These are phyloP conservation scores for Hassar affinis DNA, from an alignment of 2,113 vertebrate species.

Conservation along the genomic window DNA sequence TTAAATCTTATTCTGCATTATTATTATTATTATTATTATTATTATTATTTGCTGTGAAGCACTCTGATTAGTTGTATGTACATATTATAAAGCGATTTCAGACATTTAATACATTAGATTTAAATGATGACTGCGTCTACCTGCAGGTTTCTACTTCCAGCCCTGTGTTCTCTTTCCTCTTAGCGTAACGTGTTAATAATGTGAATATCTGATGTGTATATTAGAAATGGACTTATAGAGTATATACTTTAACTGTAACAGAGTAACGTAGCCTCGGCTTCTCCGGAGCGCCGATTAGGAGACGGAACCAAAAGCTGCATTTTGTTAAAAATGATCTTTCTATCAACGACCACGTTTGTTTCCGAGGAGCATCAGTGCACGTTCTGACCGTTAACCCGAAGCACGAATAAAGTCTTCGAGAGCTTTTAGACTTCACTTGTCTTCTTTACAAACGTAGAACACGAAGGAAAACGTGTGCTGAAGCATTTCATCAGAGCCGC, in stretches of 20 bases:
- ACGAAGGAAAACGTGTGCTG: too few species aligned
- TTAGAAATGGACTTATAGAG: constrained; percentile 48
- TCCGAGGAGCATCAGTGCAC: constrained; percentile 61
- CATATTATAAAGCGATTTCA: neutral
- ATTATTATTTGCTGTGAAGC: neutral
- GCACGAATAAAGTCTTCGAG: constrained; percentile 69
- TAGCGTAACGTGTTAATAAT: constrained; percentile 62
- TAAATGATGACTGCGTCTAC: neutral
- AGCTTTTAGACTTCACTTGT: constrained; percentile 31
- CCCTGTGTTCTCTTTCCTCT: constrained; percentile 21
- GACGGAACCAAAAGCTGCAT: constrained; percentile 63
- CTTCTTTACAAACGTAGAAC: neutral
- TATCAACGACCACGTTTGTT: constrained; percentile 61
- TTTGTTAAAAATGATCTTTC: constrained; percentile 65
- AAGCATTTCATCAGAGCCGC: neutral
- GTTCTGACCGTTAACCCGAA: constrained; percentile 55
- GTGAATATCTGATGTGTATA: constrained; percentile 63
- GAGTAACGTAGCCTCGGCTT: constrained; percentile 58
- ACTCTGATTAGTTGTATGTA: neutral
- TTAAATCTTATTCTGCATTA: neutral
- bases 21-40: neutral
- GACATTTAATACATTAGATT: neutral
- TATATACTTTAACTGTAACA: constrained; percentile 69
- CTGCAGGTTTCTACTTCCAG: constrained; percentile 3
- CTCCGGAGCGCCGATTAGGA: constrained; percentile 55